phyloP scores from a whole-genome alignment of 2,113 vertebrate species.

The Crotophaga sulcirostris region DNA sequence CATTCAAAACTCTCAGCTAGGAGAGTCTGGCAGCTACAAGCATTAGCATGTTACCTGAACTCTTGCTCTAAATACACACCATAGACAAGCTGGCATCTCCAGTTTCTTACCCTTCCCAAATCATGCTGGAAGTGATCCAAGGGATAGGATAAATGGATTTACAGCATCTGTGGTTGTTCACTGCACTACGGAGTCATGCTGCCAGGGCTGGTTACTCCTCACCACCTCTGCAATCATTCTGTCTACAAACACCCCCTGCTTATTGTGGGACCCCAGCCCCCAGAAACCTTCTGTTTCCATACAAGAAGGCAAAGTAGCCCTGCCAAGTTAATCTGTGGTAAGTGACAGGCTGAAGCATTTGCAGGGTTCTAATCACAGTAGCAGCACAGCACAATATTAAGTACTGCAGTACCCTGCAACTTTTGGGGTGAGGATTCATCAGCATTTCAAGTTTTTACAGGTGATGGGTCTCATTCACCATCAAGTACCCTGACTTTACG shows the following conservation, averaged over 20 bases:
- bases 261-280: background rate
- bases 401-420: background rate
- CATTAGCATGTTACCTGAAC: background rate
- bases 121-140: background rate
- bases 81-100: background rate
- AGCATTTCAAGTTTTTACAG: background rate
- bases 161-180: background rate
- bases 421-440: background rate
- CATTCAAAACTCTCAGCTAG: background rate
- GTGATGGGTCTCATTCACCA: background rate
- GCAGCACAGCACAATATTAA: background rate
- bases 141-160: background rate
- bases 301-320: background rate
- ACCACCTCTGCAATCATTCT: background rate
- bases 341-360: background rate
- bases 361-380: background rate
- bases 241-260: background rate
- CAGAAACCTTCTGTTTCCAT: background rate
- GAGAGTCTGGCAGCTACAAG: background rate
- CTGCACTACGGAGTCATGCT: background rate
- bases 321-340: background rate
- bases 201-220: background rate
- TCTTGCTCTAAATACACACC: background rate
- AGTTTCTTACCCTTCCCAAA: background rate
- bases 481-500: background rate